Conservation (phyloP, 1,140 invertebrate species). For the Pachypeltis micranthus region DNA sequence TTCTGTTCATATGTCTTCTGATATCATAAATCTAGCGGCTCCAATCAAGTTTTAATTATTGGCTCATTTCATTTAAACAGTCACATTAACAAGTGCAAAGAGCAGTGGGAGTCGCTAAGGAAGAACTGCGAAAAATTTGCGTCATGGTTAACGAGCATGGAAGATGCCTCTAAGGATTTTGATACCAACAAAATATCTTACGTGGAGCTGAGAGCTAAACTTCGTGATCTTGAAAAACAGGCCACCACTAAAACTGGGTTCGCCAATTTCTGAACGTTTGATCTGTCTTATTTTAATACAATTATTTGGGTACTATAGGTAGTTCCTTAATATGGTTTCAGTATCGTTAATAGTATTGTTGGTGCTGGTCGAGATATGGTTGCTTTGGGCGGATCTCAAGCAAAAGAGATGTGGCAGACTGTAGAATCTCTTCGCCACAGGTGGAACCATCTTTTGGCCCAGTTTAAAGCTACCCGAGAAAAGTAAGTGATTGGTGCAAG, state of each 20-base stretch:
- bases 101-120: conserved; percentile 19
- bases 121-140: conserved; percentile 22
- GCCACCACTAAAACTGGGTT: conserved; percentile 22
- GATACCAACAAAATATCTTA: conserved; percentile 15
- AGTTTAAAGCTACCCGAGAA: conserved; percentile 19
- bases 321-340: neutral
- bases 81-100: conserved; percentile 23
- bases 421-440: conserved; percentile 20
- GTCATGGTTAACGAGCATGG: conserved; percentile 18
- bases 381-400: conserved; percentile 20
- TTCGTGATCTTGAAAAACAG: conserved; percentile 22
- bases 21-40: too few species aligned
- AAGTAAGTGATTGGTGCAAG: too few species aligned
- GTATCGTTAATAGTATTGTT: conserved; percentile 20
- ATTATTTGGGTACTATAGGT: neutral
- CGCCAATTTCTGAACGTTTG: too few species aligned
- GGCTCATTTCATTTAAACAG: too few species aligned
- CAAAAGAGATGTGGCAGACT: conserved; percentile 21
- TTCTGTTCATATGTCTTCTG: too few species aligned
- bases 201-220: conserved; percentile 14
- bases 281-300: too few species aligned
- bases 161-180: conserved; percentile 17
- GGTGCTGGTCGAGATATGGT: conserved; percentile 22
- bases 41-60: too few species aligned
- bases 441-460: conserved; percentile 19